Base-by-base conservation (phyloP, 2,888 invertebrate species). In the Pachycephus smyrnensis region DNA sequence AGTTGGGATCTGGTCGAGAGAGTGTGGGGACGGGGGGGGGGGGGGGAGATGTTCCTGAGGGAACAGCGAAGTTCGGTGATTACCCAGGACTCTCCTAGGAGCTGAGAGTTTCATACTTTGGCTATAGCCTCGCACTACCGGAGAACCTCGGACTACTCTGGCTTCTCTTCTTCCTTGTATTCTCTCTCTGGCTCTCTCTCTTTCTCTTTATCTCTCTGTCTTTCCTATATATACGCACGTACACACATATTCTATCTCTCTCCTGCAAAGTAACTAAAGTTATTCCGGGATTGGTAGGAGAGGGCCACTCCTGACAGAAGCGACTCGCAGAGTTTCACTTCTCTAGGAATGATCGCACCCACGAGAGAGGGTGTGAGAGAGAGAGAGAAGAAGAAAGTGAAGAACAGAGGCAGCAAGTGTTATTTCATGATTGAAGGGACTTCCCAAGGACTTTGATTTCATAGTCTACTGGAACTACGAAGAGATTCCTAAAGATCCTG, bases 41-140 rank as follows among this genome's bases (percentile, higher is more conserved):
- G 81, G 80, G 80, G 85, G 80, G 83, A 83, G 84, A 84, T 86
- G 86, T 89, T 90, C 90, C 91, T 87, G 87, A 86, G 91, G 90
- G 91, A 91, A 88, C 86, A 79, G 78, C 89, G 90, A 91, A 91
- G 91, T 91, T 91, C 90, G 90, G 90, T 91, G 91, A 91, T 91
- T 91, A 91, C 91, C 91, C 88, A 89, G 90, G 91, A 89, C 89
- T 91, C 90, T 90, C 91, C 88, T 86, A 90, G 90, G 89, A 90
- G 87, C 83, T 82, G 83, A 83, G 89, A 91, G 90, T 91, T 91
- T 90, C 91, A 88, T 90, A 90, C 91, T 91, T 91, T 86, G 88
- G 87, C 86, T 85, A 86, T 88, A 84, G 86, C 84, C 1, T 55
- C 55, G 55, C 55, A 55, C 23, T 55, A 55, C 23, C 55, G 23